Evolutionary conservation across 2,888 invertebrate species (phyloP), one percentile per base, ranked within the genome.

Genomic region (Chirona hameri): DNA sequence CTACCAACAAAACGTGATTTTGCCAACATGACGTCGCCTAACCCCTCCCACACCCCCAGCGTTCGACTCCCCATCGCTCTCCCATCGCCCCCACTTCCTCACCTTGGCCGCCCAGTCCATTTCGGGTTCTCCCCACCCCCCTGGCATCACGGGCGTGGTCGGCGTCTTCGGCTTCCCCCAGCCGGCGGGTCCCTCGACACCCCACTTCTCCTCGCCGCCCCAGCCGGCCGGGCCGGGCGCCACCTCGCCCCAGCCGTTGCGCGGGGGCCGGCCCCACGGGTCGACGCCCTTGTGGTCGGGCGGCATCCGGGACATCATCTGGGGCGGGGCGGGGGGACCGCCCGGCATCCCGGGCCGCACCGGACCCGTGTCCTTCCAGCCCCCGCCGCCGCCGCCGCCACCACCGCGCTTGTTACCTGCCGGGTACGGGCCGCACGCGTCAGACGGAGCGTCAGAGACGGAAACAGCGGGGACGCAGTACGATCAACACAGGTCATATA

Each of bases 181-280:
- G 48, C 85, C 84, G n/a, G n/a, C n/a, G n/a, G 46, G 39, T 2
- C 84, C 85, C 27, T 85, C 84, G 52, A 84, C 85, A 79, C 90
- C 89, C 29, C 90, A 90, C 79, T 90, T 90, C 90, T 91, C 91
- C 83, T 86, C 69, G 87, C 86, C 69, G 87, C 86, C 88, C n/a
- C 87, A 88, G 81, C 88, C 88, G 52, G 87, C 87, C 90, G 90
- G 90, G 24, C 88, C 88, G 76, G 86, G 85, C 18, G 86, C 85
- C 39, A 86, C 84, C 81, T 86, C 87, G 82, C 84, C 85, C 87
- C 87, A 87, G 76, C 85, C 85, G 82, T 85, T 85, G 39, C 85
- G 85, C 52, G 85, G 84, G 18, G 76, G 76, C n/a, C 76, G 39
- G 24, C 76, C 76, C 46, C 39, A 48, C 76, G 82, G 18, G 83